Conservation (phyloP, 2,888 invertebrate genomes). For the Entomobrya proxima region DNA sequence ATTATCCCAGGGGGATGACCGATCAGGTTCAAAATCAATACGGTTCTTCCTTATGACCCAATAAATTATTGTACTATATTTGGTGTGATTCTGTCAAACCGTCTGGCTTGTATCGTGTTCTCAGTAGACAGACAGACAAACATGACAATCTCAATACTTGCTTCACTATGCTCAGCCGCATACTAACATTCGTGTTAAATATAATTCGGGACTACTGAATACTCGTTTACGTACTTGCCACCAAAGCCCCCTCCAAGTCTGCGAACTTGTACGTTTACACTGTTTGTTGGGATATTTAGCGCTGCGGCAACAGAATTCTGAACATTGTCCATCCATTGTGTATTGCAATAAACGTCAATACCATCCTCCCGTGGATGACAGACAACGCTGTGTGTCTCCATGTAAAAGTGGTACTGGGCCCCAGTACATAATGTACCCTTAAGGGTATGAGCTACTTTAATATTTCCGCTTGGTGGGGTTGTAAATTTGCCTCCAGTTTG, state of each 20-base stretch:
- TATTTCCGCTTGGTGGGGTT: not conserved
- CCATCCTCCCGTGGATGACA: slow-evolving; percentile 85
- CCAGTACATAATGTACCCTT: slow-evolving; percentile 76
- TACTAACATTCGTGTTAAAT: too few relatives aligned
- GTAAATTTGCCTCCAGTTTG: slow-evolving; percentile 28
- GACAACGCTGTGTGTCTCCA: too few relatives aligned
- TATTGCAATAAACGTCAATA: slow-evolving; percentile 82
- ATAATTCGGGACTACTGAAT: too few relatives aligned
- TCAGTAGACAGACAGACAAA: too few relatives aligned
- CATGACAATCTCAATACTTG: not conserved
- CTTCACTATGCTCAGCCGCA: not conserved
- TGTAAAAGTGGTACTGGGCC: slow-evolving; percentile 85
- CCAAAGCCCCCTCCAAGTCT: slow-evolving; percentile 81
- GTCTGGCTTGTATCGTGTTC: too few relatives aligned
- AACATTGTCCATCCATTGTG: slow-evolving; percentile 83
- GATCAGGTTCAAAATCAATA: too few relatives aligned
- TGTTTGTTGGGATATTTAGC: slow-evolving; percentile 81
- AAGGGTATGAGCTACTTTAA: slow-evolving; percentile 20
- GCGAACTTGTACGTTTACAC: slow-evolving; percentile 84
- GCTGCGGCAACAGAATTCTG: slow-evolving; percentile 81
- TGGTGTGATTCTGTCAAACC: too few relatives aligned
- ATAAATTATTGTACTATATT: too few relatives aligned
- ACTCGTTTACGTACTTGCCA: not conserved
- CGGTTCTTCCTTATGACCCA: too few relatives aligned
- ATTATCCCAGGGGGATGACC: too few relatives aligned